A percentile compares a stretch with the other conserved stretches of the same genome.
Evolutionary conservation across 2,888 invertebrate species (phyloP).

Genomic region (Papilio elwesi): DNA sequence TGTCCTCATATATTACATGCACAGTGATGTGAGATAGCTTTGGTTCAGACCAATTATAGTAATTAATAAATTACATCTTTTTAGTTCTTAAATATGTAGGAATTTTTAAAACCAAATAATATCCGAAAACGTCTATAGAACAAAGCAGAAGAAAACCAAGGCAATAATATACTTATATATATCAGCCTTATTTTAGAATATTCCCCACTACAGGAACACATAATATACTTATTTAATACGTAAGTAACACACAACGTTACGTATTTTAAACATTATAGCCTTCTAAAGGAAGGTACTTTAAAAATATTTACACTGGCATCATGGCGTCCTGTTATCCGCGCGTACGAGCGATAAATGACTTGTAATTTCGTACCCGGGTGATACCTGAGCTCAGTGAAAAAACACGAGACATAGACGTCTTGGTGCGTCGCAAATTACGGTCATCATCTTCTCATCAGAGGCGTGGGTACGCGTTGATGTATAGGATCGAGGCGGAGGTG

Average conservation of each 20-base stretch:
- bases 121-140: too few species aligned
- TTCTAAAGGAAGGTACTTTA: slow-evolving; percentile 46
- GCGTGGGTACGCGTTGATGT: slow-evolving; percentile 81
- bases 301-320: slow-evolving; percentile 57
- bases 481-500: slow-evolving; percentile 69
- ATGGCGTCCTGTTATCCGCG: slow-evolving; percentile 63
- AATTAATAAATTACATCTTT: too few species aligned
- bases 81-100: too few species aligned
- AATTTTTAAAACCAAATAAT: too few species aligned
- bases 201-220: too few species aligned
- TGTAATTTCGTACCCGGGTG: slow-evolving; percentile 82
- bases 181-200: too few species aligned
- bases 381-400: slow-evolving; percentile 83
- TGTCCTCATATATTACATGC: too few species aligned
- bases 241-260: not conserved
- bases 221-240: not conserved
- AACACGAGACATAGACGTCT: slow-evolving; percentile 84
- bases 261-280: slow-evolving; percentile 16
- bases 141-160: too few species aligned
- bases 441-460: slow-evolving; percentile 84
- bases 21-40: too few species aligned
- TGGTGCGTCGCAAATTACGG: slow-evolving; percentile 84
- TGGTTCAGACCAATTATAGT: too few species aligned
- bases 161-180: too few species aligned
- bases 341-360: slow-evolving; percentile 80